phyloP scores from a whole-genome alignment of 2,113 vertebrate genomes.

The Calidris pugnax region DNA sequence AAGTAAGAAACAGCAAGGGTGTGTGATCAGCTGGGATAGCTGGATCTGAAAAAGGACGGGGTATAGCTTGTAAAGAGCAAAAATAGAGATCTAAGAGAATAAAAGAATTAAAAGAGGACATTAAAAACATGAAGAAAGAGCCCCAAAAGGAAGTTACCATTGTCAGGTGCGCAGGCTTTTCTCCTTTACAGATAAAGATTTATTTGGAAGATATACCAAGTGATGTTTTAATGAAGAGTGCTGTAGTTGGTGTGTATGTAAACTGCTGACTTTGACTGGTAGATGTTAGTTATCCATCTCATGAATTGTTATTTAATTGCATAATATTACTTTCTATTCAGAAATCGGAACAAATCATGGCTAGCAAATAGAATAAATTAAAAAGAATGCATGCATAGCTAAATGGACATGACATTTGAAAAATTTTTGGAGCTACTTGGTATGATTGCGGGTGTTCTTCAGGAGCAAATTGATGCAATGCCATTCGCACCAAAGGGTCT shows the following conservation, averaged over 20 bases:
- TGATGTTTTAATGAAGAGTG: neutral
- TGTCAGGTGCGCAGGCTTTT: neutral
- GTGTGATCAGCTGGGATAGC: neutral
- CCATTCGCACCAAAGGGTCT: neutral
- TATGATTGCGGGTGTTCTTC: neutral
- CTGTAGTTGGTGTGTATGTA: neutral
- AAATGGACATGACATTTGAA: neutral
- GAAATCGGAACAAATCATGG: neutral
- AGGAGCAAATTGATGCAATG: neutral
- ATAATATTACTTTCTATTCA: neutral
- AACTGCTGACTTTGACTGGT: neutral
- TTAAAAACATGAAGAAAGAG: neutral
- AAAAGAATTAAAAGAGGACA: neutral
- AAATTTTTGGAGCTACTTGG: neutral
- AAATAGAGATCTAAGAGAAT: neutral
- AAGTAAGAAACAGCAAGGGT: neutral
- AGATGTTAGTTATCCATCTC: neutral
- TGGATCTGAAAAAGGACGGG: neutral
- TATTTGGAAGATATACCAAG: neutral
- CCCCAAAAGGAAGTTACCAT: neutral
- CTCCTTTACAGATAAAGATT: neutral
- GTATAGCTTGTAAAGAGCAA: neutral
- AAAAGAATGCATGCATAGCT: neutral
- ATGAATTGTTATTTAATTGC: slow-evolving; percentile 10
- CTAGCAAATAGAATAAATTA: neutral